A percentile compares a stretch with the other conserved stretches of the same genome.
Evolutionary conservation across 2,113 vertebrate species (phyloP).

Genomic region (Antechinus flavipes): DNA sequence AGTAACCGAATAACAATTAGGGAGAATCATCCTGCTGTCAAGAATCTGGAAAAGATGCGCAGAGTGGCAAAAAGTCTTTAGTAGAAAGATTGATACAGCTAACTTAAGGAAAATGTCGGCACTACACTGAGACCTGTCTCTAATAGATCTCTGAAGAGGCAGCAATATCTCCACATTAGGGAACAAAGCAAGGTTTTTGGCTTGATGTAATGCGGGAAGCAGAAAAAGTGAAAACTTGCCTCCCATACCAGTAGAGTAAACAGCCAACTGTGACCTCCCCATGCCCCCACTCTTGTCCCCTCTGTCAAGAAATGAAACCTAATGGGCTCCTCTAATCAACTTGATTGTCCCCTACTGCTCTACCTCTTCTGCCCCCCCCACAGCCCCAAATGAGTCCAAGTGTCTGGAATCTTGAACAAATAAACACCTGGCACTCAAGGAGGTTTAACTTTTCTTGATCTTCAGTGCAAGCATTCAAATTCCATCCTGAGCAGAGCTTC

Average conservation of each 20-base stretch:
- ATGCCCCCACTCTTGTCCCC: not conserved
- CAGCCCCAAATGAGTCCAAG: constrained; percentile 22
- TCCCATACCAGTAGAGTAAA: not conserved
- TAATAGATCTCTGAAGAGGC: not conserved
- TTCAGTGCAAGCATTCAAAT: accelerated
- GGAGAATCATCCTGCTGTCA: not conserved
- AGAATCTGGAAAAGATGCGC: not conserved
- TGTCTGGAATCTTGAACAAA: not conserved
- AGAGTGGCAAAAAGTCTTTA: not conserved
- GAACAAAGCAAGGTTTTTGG: not conserved
- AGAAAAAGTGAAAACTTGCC: accelerated
- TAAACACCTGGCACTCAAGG: not conserved
- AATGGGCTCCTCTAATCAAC: accelerated
- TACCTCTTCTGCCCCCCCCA: not conserved
- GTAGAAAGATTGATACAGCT: not conserved
- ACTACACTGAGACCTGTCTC: not conserved
- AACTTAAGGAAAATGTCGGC: accelerated
- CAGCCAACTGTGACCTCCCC: not conserved
- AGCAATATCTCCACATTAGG: not conserved
- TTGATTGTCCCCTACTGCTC: accelerated
- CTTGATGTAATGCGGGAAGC: not conserved
- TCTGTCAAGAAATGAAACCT: not conserved
- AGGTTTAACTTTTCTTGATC: not conserved
- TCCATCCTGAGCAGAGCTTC: not conserved
- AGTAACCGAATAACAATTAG: too few relatives aligned